A percentile compares a stretch with the other conserved stretches of the same genome.
phyloP scores from a whole-genome alignment of 2,888 invertebrate genomes.

The Heliconius ethilla region DNA sequence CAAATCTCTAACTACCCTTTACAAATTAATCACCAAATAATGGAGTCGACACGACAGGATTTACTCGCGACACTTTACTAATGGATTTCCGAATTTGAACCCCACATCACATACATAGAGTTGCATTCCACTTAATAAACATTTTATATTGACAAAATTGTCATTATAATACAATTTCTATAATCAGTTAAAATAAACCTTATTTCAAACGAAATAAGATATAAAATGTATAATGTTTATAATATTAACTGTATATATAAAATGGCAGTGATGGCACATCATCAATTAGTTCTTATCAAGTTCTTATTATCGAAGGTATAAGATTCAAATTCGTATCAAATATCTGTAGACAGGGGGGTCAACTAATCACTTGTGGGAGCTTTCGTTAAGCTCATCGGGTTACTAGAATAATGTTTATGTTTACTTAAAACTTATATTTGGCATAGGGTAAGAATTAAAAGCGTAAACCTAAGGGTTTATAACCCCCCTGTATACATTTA shows the following conservation, averaged over 20 bases:
- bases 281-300: constrained; percentile 10
- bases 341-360: constrained; percentile 48
- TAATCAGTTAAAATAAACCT: not conserved
- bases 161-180: not conserved
- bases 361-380: constrained; percentile 73
- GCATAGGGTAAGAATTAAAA: constrained; percentile 58
- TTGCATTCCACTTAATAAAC: not conserved
- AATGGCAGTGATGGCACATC: not conserved
- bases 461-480: constrained; percentile 58
- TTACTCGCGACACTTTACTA: constrained; percentile 10
- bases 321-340: constrained; percentile 32
- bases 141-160: constrained; percentile 6
- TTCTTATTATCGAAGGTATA: constrained; percentile 5
- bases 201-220: not conserved
- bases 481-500: constrained; percentile 31
- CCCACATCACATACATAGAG: not conserved
- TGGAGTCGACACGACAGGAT: constrained; percentile 41
- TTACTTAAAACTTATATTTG: constrained; percentile 67
- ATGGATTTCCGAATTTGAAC: constrained; percentile 4
- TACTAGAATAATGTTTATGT: constrained; percentile 81
- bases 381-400: constrained; percentile 74
- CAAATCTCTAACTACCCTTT: constrained; percentile 45
- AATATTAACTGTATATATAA: not conserved
- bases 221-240: not conserved
- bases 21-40: constrained; percentile 59